phyloP scores from a whole-genome alignment of 1,140 invertebrate species.

The Helicoverpa zea region DNA sequence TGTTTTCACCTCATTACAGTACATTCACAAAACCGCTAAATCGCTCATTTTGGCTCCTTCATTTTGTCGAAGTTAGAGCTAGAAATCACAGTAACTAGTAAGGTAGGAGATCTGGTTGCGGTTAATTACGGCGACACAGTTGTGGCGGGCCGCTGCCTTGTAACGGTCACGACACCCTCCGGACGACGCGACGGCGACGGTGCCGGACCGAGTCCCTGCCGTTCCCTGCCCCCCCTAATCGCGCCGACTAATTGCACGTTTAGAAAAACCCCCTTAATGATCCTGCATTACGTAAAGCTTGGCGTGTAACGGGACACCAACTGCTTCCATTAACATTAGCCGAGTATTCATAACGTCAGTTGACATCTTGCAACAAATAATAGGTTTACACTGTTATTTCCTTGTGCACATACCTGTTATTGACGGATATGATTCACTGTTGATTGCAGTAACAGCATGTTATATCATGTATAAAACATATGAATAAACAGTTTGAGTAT shows the following conservation, averaged over 20 bases:
- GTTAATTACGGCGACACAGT: conserved; percentile 53
- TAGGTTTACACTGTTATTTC: conserved; percentile 29
- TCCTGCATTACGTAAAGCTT: conserved; percentile 41
- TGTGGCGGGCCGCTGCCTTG: conserved; percentile 26
- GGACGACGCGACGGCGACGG: not conserved
- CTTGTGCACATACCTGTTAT: not conserved
- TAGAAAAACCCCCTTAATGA: conserved; percentile 50
- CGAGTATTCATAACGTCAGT: conserved; percentile 17
- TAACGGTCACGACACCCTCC: conserved; percentile 51
- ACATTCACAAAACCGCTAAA: conserved; percentile 29
- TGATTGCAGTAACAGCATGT: conserved; percentile 10
- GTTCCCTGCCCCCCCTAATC: conserved; percentile 50
- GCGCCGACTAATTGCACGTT: conserved; percentile 53
- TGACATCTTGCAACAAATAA: conserved; percentile 33
- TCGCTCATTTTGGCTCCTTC: conserved; percentile 15
- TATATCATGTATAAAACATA: not conserved
- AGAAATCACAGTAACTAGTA: conserved; percentile 32
- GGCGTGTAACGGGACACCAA: conserved; percentile 19
- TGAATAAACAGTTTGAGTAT: too few relatives aligned
- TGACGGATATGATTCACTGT: conserved; percentile 8
- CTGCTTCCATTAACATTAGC: conserved; percentile 27
- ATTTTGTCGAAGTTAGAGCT: conserved; percentile 14
- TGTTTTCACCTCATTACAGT: conserved; percentile 41
- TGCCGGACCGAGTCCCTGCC: not conserved
- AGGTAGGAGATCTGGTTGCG: conserved; percentile 47